Conservation (phyloP, 2,113 vertebrate genomes). For the Rousettus leschenaultii region DNA sequence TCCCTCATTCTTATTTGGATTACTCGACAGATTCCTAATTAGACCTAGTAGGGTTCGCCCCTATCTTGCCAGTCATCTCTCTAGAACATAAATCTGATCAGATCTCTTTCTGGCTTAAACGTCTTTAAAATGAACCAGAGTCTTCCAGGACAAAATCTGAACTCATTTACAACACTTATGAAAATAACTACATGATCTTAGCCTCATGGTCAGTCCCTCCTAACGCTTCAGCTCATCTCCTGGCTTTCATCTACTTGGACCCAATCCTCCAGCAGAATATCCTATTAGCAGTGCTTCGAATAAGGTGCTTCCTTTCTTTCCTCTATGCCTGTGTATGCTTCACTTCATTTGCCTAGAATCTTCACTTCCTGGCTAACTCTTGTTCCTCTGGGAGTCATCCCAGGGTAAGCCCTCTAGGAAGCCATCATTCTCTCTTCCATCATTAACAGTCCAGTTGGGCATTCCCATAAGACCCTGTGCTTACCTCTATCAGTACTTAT, state of each 20-base stretch:
- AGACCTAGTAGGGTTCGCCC: neutral
- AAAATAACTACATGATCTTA: neutral
- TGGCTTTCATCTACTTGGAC: neutral
- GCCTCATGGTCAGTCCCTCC: neutral
- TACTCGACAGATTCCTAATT: neutral
- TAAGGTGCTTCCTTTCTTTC: neutral
- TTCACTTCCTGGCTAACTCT: neutral
- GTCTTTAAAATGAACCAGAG: neutral
- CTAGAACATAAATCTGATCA: constrained; percentile 4
- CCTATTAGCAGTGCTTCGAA: neutral
- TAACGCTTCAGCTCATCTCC: neutral
- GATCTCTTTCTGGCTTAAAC: neutral
- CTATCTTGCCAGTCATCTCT: neutral
- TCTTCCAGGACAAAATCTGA: neutral
- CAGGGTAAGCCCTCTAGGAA: neutral
- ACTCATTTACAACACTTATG: neutral
- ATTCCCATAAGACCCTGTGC: neutral
- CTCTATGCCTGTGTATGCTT: neutral
- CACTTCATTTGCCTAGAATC: neutral
- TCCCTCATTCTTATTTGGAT: neutral
- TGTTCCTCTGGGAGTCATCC: neutral
- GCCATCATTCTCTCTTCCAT: neutral
- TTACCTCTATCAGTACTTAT: neutral
- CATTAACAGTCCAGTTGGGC: neutral
- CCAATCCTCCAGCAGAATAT: neutral